Evolutionary conservation across 2,797 vertebrate species (phyloP).

Genomic region (Fundulus diaphanus): DNA sequence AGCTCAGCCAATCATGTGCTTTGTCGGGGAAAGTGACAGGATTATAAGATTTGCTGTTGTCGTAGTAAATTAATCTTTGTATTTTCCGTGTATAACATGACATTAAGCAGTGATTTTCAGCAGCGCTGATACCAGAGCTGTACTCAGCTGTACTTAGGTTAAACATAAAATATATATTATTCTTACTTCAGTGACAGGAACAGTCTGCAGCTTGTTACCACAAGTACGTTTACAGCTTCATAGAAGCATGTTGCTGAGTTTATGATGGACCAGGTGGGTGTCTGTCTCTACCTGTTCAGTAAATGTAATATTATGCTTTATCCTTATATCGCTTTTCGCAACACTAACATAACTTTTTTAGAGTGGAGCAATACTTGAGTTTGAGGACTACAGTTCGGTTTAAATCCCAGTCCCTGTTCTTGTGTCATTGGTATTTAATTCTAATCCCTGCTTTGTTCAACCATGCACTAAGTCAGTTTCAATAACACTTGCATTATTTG

Average conservation of each 20-base stretch:
- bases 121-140: conserved; percentile 8
- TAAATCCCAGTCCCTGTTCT: background rate
- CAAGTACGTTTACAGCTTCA: conserved; percentile 21
- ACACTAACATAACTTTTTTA: background rate
- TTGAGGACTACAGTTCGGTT: background rate
- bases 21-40: conserved; percentile 21
- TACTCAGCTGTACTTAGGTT: conserved; percentile 12
- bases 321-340: conserved; percentile 3
- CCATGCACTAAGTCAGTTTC: background rate
- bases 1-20: conserved; percentile 15
- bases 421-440: background rate
- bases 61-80: conserved; percentile 31
- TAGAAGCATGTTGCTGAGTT: conserved; percentile 9
- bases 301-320: conserved; percentile 17
- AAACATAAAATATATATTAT: conserved; percentile 22
- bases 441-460: conserved; percentile 16
- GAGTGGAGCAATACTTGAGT: background rate
- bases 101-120: conserved; percentile 19
- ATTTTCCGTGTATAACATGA: conserved; percentile 17
- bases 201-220: conserved; percentile 10
- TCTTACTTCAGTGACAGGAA: background rate
- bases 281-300: conserved; percentile 23
- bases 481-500: background rate
- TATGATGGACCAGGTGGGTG: conserved; percentile 2
- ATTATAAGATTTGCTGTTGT: conserved; percentile 28